Conservation (phyloP, 1,140 invertebrate genomes). For the Ceratina japonica region DNA sequence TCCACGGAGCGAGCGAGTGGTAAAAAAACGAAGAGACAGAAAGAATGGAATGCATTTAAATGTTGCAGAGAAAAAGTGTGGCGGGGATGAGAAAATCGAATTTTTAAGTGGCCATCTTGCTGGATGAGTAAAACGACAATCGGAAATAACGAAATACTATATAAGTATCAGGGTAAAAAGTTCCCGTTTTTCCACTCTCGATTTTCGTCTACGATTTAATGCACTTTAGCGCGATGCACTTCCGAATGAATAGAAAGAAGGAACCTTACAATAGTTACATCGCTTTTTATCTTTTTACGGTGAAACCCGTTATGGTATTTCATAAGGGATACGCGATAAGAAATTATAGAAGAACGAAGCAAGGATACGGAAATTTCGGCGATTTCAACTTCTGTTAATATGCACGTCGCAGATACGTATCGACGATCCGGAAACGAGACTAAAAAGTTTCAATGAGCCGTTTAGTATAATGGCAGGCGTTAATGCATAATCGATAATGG, state of each 20-base stretch:
- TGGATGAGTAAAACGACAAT: constrained; percentile 36
- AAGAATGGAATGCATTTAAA: constrained; percentile 42
- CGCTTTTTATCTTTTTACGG: background rate
- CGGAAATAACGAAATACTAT: constrained; percentile 54
- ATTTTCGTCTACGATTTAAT: constrained; percentile 36
- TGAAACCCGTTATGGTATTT: no score
- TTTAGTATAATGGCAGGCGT: background rate
- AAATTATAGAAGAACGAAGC: no score
- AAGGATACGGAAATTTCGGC: no score
- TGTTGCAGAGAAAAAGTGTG: constrained; percentile 26
- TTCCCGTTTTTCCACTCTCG: constrained; percentile 35
- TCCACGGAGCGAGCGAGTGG: constrained; percentile 19
- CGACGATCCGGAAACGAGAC: background rate
- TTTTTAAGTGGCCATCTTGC: constrained; percentile 49
- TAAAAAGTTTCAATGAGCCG: background rate
- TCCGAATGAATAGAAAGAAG: constrained; percentile 26
- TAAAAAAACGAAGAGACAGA: constrained; percentile 41
- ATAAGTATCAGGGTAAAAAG: constrained; percentile 47
- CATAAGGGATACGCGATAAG: no score
- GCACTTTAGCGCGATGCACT: constrained; percentile 43
- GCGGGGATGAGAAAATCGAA: constrained; percentile 52
- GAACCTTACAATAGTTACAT: background rate
- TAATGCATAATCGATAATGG: background rate
- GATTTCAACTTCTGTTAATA: no score
- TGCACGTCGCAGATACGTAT: background rate